Evolutionary conservation across 2,113 vertebrate species (phyloP).

Genomic region (Salvelinus fontinalis): DNA sequence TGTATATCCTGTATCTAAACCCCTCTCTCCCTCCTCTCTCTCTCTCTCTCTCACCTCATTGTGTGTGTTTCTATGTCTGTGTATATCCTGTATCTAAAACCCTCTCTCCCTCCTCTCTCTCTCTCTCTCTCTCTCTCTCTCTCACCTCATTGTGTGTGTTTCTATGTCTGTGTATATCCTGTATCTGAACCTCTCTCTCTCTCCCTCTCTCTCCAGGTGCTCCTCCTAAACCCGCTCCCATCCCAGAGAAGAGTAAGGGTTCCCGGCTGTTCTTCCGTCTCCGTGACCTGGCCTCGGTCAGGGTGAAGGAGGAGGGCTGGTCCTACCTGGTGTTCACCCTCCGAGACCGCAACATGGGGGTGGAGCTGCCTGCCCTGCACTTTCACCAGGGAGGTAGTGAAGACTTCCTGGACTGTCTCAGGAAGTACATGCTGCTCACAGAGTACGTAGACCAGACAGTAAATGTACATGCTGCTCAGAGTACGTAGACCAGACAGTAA

Average conservation of each 20-base stretch:
- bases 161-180: too few relatives aligned
- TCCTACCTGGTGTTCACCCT: slow-evolving; percentile 82
- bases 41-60: too few relatives aligned
- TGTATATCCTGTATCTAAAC: too few relatives aligned
- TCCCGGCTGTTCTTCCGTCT: slow-evolving; percentile 78
- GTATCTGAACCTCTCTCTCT: background rate
- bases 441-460: slow-evolving; percentile 74
- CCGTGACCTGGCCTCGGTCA: slow-evolving; percentile 82
- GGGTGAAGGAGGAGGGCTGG: slow-evolving; percentile 83
- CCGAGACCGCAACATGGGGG: slow-evolving; percentile 74
- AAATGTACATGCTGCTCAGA: background rate
- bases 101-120: too few relatives aligned
- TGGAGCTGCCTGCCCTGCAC: slow-evolving; percentile 78
- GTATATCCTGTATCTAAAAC: too few relatives aligned
- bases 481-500: background rate
- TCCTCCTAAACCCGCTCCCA: slow-evolving; percentile 15
- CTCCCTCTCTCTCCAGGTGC: background rate
- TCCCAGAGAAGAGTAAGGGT: slow-evolving; percentile 69
- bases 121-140: too few relatives aligned
- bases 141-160: too few relatives aligned
- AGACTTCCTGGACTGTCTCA: slow-evolving; percentile 77
- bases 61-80: too few relatives aligned
- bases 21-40: too few relatives aligned
- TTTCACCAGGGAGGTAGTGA: slow-evolving; percentile 84
- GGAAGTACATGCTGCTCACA: slow-evolving; percentile 76